Base-by-base conservation (phyloP, 2,113 vertebrate genomes). In the Amia ocellicauda region DNA sequence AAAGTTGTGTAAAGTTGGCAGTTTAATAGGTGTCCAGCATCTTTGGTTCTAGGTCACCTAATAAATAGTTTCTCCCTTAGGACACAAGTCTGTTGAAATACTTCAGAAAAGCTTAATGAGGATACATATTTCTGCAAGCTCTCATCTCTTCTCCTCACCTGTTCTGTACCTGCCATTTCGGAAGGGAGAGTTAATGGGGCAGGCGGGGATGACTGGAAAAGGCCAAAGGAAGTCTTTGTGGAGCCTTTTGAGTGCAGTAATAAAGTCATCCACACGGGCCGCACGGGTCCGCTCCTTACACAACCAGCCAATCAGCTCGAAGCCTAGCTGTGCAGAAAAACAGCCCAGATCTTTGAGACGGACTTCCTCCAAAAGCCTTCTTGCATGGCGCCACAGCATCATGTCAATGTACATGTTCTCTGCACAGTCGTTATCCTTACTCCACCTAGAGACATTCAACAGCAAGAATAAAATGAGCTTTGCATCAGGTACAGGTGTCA, bases 381-480 rank as follows among this genome's bases (percentile, higher is more conserved):
- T 92, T 0, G 97, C 97, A 0, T 99, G 97, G 23, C 96, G 88
- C 94, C 95, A 98, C 0, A 99, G 88, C 96, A 99, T 98, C 92
- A 98, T 91, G 58, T 99, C 96, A 17, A 99, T 98, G 63, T 98
- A 99, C 93, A 98, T 93, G 77, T 98, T 94, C 83, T 99, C 97
- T 0, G 94, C 91, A 67, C 92, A 94, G 62, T 98, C 94, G 0
- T 83, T 86, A 49, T 94, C 93, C 60, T 81, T 92, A 70, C 89
- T 90, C 90, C 88, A 89, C 55, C 87, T 90, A 23, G 73, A 74
- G 41, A 3, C 63, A 45, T 47, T 59, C 31, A 19, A 22, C 20
- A 4, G 47, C 16, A 50, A 50, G n/a, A n/a, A 50, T 22, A 17
- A 19, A 16, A 50, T 1, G 47, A 50, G n/a, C n/a, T n/a, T n/a